A percentile compares a stretch with the other conserved stretches of the same genome.
phyloP scores from a whole-genome alignment of 2,797 vertebrate species.

The Caiman crocodilus region DNA sequence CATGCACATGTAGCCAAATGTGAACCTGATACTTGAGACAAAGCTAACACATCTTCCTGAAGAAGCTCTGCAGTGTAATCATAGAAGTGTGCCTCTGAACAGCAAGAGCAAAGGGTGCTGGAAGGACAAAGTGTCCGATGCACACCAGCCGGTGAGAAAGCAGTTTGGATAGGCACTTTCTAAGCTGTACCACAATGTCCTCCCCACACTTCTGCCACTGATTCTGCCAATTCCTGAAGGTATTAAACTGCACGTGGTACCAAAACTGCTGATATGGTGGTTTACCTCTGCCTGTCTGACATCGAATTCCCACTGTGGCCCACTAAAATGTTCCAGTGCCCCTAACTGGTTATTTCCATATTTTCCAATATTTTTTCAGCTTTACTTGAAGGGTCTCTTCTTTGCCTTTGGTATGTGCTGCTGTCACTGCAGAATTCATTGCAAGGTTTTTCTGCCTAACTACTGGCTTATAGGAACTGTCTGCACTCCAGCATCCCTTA shows the following conservation, averaged over 20 bases:
- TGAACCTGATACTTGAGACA: neutral
- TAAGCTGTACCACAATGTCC: neutral
- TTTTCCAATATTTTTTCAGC: neutral
- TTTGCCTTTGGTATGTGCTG: neutral
- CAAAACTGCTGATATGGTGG: no score
- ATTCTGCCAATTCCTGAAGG: neutral
- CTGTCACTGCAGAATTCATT: neutral
- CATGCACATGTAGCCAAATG: neutral
- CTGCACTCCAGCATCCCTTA: neutral
- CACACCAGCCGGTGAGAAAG: neutral
- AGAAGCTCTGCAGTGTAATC: neutral
- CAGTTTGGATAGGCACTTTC: neutral
- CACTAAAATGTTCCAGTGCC: neutral
- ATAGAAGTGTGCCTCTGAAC: neutral
- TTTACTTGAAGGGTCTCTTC: neutral
- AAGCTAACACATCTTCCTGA: neutral
- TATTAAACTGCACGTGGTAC: no score
- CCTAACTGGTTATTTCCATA: neutral
- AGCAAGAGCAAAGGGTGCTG: neutral
- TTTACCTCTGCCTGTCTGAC: no score
- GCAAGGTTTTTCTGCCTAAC: neutral
- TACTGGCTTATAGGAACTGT: neutral
- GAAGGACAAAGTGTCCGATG: neutral
- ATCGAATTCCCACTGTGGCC: no score
- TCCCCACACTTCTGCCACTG: neutral